These are phyloP conservation scores for Eupithecia centaureata DNA, from an alignment of 2,888 invertebrate genomes.

Conservation along the genomic window DNA sequence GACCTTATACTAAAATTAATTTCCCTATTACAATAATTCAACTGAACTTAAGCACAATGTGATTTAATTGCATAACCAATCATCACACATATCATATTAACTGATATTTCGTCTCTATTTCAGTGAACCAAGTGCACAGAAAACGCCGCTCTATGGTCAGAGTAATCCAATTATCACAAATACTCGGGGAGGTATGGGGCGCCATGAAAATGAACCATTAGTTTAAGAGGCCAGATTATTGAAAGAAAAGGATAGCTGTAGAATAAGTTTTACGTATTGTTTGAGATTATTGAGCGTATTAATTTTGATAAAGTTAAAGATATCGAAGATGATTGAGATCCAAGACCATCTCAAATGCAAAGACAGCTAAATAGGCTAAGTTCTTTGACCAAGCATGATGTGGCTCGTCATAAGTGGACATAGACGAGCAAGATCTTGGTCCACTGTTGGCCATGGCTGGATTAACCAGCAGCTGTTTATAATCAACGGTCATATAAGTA, in stretches of 20 bases:
- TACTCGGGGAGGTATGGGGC: constrained; percentile 47
- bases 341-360: background rate
- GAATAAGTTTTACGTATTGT: background rate
- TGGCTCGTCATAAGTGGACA: background rate
- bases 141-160: constrained; percentile 15
- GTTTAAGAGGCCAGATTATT: constrained; percentile 29
- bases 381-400: background rate
- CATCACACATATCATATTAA: background rate
- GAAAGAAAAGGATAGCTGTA: constrained; percentile 20
- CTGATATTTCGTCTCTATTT: constrained; percentile 11
- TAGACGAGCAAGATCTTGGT: background rate
- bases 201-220: constrained; percentile 43
- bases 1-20: no score
- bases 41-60: no score
- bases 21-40: no score
- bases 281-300: constrained; percentile 1
- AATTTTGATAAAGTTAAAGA: background rate
- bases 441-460: background rate
- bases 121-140: background rate
- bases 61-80: no score
- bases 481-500: background rate
- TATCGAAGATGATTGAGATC: background rate
- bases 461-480: no score
- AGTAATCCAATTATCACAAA: constrained; percentile 69
- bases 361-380: background rate